Base-by-base conservation (phyloP, 30 jellyfish, hydroid and myxozoan genomes). In the Phacellophora camtschatica region DNA sequence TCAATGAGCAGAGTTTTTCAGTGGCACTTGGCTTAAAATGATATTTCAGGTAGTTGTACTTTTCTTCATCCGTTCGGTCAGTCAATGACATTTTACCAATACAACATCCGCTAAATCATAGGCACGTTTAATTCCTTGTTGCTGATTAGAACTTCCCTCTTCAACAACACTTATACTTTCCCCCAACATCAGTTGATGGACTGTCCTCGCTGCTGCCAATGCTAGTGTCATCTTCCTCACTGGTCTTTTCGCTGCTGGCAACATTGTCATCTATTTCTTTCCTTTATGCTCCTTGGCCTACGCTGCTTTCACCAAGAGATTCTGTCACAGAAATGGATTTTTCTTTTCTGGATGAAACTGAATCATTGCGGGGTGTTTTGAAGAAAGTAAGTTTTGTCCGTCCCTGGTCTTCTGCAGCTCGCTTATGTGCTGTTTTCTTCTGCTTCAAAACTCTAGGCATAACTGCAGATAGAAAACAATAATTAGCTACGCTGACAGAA, bases 141-240 rank as follows among this genome's bases (percentile, higher is more conserved):
- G 79, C 79, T 64, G 79, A 29, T 64, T 64, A 64, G 13, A 64
- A n/a, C n/a, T n/a, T n/a, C n/a, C 79, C 64, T 35, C 79, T 27
- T 27, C 79, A 64, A 32, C 31, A 64, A 59, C 49, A 64, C 79
- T n/a, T n/a, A n/a, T n/a, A n/a, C n/a, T n/a, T 31, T 36, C 35
- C 31, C 28, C 55, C 79, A 35, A 64, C 64, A 29, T 64, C 79
- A 32, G 65, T 64, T 19, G 79, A 64, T 64, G 59, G 79, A 20
- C 79, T 64, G 64, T 64, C n/a, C n/a, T n/a, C n/a, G n/a, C 64
- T 64, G 79, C 79, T 64, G 64, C 79, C 30, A n/a, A 29, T n/a
- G 56, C 64, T 64, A 28, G 6, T 58, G 72, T 58, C 45, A 24
- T 58, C 45, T 8, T 58, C 43, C 9, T 58, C 45, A 28, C 72